Evolutionary conservation across 1,140 invertebrate genomes (phyloP).

Genomic region (Leguminivora glycinivorella): DNA sequence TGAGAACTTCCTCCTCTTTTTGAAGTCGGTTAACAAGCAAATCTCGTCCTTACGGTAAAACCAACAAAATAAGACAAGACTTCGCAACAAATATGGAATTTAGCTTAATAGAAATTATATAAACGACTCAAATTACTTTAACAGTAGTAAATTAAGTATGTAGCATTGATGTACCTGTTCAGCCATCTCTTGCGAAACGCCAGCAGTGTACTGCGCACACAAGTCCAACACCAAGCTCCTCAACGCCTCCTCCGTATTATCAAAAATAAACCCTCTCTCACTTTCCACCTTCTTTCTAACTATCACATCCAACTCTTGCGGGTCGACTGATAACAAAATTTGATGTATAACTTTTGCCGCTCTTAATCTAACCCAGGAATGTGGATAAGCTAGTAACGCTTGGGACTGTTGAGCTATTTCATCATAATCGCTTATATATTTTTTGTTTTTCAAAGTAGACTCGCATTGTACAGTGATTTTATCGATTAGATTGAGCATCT

Average conservation of each 20-base stretch:
- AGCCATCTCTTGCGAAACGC: conserved; percentile 81
- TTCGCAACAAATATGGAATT: too few relatives aligned
- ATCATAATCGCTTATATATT: conserved; percentile 72
- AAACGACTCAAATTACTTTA: too few relatives aligned
- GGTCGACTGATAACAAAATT: conserved; percentile 83
- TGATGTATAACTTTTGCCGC: conserved; percentile 87
- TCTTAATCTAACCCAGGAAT: conserved; percentile 85
- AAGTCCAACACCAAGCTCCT: conserved; percentile 86
- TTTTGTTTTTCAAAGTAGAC: conserved; percentile 63
- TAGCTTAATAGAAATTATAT: too few relatives aligned
- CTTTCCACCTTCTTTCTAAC: conserved; percentile 68
- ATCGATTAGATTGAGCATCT: conserved; percentile 78
- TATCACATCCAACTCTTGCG: conserved; percentile 79
- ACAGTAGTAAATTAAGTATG: too few relatives aligned
- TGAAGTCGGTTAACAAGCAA: too few relatives aligned
- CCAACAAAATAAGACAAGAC: too few relatives aligned
- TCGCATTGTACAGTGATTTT: conserved; percentile 77
- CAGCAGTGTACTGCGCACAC: conserved; percentile 85
- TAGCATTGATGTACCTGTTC: conserved; percentile 77
- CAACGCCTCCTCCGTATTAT: conserved; percentile 80
- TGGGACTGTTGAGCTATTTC: conserved; percentile 87
- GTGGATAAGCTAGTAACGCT: conserved; percentile 81
- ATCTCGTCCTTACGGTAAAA: too few relatives aligned
- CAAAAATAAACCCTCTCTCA: conserved; percentile 81
- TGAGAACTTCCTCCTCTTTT: too few relatives aligned